phyloP scores from a whole-genome alignment of 1,140 invertebrate genomes.

The Chelonus insularis region DNA sequence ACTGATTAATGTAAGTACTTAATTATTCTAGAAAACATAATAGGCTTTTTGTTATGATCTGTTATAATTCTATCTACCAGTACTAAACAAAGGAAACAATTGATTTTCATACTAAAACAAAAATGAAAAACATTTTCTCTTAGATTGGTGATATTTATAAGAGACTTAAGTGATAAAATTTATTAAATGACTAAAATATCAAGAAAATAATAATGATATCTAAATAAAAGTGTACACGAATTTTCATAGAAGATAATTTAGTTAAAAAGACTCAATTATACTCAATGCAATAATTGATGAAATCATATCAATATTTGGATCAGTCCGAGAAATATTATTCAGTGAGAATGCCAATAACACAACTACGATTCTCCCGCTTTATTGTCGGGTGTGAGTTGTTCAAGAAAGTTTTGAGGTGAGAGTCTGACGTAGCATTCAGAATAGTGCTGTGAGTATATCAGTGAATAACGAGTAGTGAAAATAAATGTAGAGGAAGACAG shows the following conservation, averaged over 20 bases:
- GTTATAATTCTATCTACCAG: constrained; percentile 3
- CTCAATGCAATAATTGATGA: constrained; percentile 10
- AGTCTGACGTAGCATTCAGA: not conserved
- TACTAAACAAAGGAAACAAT: too few relatives aligned
- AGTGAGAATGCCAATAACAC: constrained; percentile 37
- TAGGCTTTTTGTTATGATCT: not conserved
- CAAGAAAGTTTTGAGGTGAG: constrained; percentile 42
- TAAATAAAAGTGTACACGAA: too few relatives aligned
- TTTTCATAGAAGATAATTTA: too few relatives aligned
- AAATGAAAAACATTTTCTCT: too few relatives aligned
- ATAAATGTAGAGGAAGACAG: too few relatives aligned
- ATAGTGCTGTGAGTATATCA: not conserved
- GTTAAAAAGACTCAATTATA: too few relatives aligned
- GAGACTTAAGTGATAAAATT: too few relatives aligned
- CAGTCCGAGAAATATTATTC: constrained; percentile 15
- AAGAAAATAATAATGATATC: not conserved
- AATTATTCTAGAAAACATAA: too few relatives aligned
- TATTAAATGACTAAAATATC: too few relatives aligned
- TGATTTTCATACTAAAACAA: too few relatives aligned
- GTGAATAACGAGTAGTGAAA: not conserved
- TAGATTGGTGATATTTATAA: too few relatives aligned
- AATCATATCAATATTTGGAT: constrained; percentile 16
- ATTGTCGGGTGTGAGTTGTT: constrained; percentile 36
- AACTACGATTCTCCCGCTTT: constrained; percentile 24
- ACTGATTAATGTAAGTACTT: not conserved